phyloP scores from a whole-genome alignment of 2,888 invertebrate species.

The Amorpha juglandis region DNA sequence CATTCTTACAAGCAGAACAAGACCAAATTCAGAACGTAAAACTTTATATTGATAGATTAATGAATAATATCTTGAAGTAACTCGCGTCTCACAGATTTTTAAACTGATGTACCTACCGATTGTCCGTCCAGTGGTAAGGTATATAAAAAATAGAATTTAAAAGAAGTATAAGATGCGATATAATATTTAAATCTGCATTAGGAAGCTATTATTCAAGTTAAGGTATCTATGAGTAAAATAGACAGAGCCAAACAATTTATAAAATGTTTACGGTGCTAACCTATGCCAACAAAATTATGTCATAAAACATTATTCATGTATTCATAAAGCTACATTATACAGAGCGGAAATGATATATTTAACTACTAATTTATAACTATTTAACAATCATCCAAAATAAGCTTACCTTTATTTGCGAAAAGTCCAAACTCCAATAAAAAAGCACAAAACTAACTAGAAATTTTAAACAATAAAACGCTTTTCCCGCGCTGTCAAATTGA shows the following conservation, averaged over 20 bases:
- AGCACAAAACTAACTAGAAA: conserved; percentile 42
- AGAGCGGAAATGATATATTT: neutral
- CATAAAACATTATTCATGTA: conserved; percentile 15
- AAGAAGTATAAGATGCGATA: too few relatives aligned
- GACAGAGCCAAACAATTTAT: conserved; percentile 1
- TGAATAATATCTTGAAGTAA: too few relatives aligned
- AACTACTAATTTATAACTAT: neutral
- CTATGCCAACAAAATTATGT: conserved; percentile 13
- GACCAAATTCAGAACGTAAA: too few relatives aligned
- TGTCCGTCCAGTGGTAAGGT: too few relatives aligned
- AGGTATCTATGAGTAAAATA: neutral
- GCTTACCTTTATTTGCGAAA: conserved; percentile 43
- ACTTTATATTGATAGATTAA: too few relatives aligned
- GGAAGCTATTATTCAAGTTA: neutral
- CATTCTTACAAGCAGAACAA: too few relatives aligned
- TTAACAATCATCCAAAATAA: neutral
- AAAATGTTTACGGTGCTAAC: conserved; percentile 7
- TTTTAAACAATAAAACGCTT: conserved; percentile 36
- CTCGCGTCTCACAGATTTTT: too few relatives aligned
- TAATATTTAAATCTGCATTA: neutral
- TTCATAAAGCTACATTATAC: neutral
- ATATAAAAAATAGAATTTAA: too few relatives aligned
- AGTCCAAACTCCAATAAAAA: conserved; percentile 45
- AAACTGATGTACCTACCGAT: too few relatives aligned
- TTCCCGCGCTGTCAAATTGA: conserved; percentile 50